Evolutionary conservation across 2,797 vertebrate species (phyloP), one percentile per base, ranked within the genome.

Genomic region (Galaxias olidus): DNA sequence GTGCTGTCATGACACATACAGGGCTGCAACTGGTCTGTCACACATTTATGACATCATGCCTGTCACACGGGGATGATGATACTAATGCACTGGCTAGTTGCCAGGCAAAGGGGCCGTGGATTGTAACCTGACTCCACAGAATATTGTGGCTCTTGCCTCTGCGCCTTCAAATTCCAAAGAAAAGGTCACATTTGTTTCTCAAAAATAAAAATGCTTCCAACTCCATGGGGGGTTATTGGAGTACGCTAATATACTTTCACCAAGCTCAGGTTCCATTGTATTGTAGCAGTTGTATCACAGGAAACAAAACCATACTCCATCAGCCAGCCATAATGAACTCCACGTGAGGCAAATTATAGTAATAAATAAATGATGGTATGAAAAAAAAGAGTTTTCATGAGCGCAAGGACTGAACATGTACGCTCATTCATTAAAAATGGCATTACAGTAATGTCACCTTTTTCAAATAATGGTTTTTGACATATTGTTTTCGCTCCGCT

Each of bases 61-160:
- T 11, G 46, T 53, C 20, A 9, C 43, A 49, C 46, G 8, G 15
- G 17, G 47, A 18, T 52, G 48, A 62, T 77, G 83, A 84, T 74
- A 79, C 68, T 77, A 72, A 76, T 77, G 61, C 63, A 67, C 66
- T 75, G 65, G 42, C 65, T 47, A 55, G 59, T 30, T 40, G 48
- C 67, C 66, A 73, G 44, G 44, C 52, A 68, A 47, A 9, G 14
- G 44, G 30, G 52, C 14, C 10, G 15, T 54, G 56, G 65, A 30
- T 44, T 70, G 81, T 74, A 89, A 88, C 65, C 66, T 56, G 61
- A 82, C 14, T n/a, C 70, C 8, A 56, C 57, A 15, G 18, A 43
- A 18, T 43, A 30, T 5, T 11, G 57, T 61, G 65, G 54, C 69
- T 73, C 54, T 48, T 73, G 53, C 54, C 57, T 65, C 64, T 42